These are phyloP conservation scores for Microctenopoma lineatum DNA, from an alignment of 2,797 vertebrate species.

Conservation along the genomic window DNA sequence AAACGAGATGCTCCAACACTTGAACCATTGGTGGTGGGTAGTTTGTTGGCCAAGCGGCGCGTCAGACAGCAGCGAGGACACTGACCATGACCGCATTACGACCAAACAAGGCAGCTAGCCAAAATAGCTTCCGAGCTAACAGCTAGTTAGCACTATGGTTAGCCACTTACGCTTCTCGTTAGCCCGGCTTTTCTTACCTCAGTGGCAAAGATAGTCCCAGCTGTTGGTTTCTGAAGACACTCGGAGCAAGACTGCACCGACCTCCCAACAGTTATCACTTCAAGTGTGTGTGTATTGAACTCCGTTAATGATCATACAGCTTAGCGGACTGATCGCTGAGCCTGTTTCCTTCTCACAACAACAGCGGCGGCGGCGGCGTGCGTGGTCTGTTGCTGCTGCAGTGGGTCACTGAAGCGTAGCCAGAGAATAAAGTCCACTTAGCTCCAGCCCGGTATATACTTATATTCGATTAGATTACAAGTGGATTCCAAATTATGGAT, in stretches of 20 bases:
- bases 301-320: constrained; percentile 86
- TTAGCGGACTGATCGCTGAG: constrained; percentile 59
- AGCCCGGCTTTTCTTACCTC: constrained; percentile 59
- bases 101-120: constrained; percentile 66
- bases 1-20: neutral
- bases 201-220: constrained; percentile 5
- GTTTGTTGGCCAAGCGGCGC: constrained; percentile 12
- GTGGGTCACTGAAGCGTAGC: constrained; percentile 46
- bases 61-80: constrained; percentile 38
- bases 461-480: neutral
- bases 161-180: constrained; percentile 48
- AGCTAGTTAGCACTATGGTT: constrained; percentile 63
- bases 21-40: neutral
- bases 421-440: constrained; percentile 37
- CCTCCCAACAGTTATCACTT: constrained; percentile 30
- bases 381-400: constrained; percentile 64
- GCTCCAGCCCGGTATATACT: neutral
- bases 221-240: constrained; percentile 23
- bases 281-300: constrained; percentile 79
- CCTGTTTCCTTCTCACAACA: constrained; percentile 74
- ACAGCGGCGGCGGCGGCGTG: constrained; percentile 69
- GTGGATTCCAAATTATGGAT: constrained; percentile 11
- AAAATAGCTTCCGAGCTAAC: constrained; percentile 58
- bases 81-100: constrained; percentile 60
- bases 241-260: constrained; percentile 11